These are phyloP conservation scores for Charina bottae DNA, from an alignment of 2,113 vertebrate species.

Conservation along the genomic window DNA sequence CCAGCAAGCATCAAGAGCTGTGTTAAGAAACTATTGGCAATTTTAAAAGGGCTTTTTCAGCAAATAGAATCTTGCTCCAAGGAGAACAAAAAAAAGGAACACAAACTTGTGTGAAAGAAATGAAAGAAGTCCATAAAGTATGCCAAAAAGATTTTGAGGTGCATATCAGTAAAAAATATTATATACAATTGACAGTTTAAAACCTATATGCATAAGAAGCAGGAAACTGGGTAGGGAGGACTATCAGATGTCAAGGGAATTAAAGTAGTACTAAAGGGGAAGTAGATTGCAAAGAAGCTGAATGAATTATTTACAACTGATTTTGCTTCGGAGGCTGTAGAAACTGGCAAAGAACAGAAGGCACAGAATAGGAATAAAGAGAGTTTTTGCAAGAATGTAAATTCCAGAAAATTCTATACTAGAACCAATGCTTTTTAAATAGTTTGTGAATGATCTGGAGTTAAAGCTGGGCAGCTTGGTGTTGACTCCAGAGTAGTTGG, in stretches of 20 bases:
- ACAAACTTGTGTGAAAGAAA: neutral
- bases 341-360: neutral
- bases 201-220: neutral
- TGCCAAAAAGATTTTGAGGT: neutral
- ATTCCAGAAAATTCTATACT: neutral
- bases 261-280: neutral
- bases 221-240: neutral
- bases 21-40: neutral
- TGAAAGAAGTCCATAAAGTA: neutral
- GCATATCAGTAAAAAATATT: neutral
- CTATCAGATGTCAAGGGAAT: neutral
- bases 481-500: neutral
- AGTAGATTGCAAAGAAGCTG: neutral
- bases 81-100: neutral
- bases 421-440: neutral
- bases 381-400: neutral
- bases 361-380: neutral
- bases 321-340: neutral
- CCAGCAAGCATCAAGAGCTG: neutral
- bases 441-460: neutral
- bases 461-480: neutral
- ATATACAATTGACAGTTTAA: neutral
- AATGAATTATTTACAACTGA: neutral
- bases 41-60: neutral
- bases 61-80: neutral